phyloP scores from a whole-genome alignment of 2,113 vertebrate species.

The Ornithorhynchus anatinus region DNA sequence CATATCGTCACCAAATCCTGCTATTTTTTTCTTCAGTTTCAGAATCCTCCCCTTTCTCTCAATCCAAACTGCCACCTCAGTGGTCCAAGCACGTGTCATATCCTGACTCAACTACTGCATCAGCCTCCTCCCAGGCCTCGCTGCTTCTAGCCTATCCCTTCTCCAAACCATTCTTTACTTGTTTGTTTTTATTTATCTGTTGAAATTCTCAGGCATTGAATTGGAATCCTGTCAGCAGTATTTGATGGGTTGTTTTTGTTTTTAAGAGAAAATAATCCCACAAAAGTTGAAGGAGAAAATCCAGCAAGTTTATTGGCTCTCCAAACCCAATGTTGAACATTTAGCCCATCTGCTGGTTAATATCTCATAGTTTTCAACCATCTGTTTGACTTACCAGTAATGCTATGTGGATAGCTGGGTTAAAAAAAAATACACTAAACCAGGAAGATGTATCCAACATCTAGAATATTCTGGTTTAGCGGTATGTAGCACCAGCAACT shows the following conservation, averaged over 20 bases:
- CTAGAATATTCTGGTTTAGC: background rate
- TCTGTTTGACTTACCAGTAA: slow-evolving; percentile 25
- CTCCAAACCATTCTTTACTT: background rate
- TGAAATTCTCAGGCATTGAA: background rate
- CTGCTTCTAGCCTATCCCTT: background rate
- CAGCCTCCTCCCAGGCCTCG: background rate
- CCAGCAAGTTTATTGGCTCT: background rate
- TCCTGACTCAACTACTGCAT: too few relatives aligned
- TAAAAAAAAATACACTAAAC: background rate
- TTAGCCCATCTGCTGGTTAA: slow-evolving; percentile 31
- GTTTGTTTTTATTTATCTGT: background rate
- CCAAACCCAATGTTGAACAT: slow-evolving; percentile 8
- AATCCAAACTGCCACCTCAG: too few relatives aligned
- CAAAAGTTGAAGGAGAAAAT: background rate
- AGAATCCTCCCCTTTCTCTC: too few relatives aligned
- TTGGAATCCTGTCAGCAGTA: background rate
- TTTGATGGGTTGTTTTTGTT: background rate
- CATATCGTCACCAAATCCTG: too few relatives aligned
- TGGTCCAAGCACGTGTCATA: too few relatives aligned
- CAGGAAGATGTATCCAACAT: background rate
- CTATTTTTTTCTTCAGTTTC: too few relatives aligned
- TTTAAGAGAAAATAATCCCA: background rate
- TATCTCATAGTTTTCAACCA: slow-evolving; percentile 3
- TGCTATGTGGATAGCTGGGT: background rate
- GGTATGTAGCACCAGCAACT: background rate